Base-by-base conservation (phyloP, 2,797 vertebrate genomes). In the Cyprinodon diabolis region DNA sequence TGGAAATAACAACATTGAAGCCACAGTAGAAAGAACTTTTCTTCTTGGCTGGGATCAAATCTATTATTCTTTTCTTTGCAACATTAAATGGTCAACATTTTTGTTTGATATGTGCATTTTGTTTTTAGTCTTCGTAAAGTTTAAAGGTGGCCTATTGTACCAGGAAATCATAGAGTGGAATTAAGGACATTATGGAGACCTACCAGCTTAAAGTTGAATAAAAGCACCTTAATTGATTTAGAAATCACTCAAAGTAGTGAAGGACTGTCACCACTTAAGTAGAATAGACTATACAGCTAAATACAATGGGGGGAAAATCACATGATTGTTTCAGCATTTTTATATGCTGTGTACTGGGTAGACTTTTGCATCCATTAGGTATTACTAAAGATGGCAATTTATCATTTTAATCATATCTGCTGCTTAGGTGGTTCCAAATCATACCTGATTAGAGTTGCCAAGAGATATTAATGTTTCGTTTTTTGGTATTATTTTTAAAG, bases 201-300 rank as follows among this genome's bases (percentile, higher is more conserved):
- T 30, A 30, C 30, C 30, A 30, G 30, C 30, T 30, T 30, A 30
- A 30, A 30, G 30, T 30, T 30, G 30, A 30, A 81, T 76, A 74
- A 75, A 74, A 81, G 86, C 73, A 68, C 71, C 62, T 81, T 68
- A 84, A 87, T 84, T 88, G 84, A 88, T 74, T 70, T 47, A 75
- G 49, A 70, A 83, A 88, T 89, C 80, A 68, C 85, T 91, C 83
- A 89, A 68, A 76, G 76, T 72, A 23, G 68, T 71, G 58, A 84
- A 63, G 68, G 65, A 86, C 66, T 63, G 72, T 62, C 75, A 72
- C 48, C 72, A 62, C 40, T 67, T 70, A 69, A 83, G 66, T 77
- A 71, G 35, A 77, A 84, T 45, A 54, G n/a, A 37, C 72, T 78
- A 63, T n/a, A 54, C 54, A 57, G 75, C 62, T 56, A 47, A 13